These are phyloP conservation scores for Anthoscopus minutus DNA, from an alignment of 2,113 vertebrate genomes.

Conservation along the genomic window DNA sequence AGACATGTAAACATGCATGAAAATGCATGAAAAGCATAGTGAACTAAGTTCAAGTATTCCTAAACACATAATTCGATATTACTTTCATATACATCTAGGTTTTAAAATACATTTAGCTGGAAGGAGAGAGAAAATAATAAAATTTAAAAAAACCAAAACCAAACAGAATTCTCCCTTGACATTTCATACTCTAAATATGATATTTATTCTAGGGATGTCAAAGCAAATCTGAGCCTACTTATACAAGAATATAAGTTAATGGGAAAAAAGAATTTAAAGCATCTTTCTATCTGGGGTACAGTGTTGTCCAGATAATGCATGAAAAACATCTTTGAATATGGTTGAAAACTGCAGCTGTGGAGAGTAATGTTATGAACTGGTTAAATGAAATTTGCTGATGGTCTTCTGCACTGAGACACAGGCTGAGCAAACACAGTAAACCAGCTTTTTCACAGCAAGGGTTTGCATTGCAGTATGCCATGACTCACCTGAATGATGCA, in stretches of 20 bases:
- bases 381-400: neutral
- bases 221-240: neutral
- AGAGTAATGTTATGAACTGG: neutral
- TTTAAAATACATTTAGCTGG: neutral
- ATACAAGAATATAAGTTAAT: neutral
- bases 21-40: neutral
- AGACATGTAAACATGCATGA: neutral
- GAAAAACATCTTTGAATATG: neutral
- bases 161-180: neutral
- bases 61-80: neutral
- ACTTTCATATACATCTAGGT: neutral
- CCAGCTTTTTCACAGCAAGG: neutral
- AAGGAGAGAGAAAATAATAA: neutral
- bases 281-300: rapidly evolving
- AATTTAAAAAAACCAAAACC: neutral
- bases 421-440: neutral
- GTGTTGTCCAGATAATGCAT: neutral
- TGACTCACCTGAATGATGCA: neutral
- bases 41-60: neutral
- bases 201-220: neutral
- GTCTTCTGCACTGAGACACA: neutral
- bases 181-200: neutral
- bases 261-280: neutral
- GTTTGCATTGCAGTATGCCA: neutral
- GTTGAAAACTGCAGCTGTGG: neutral